phyloP scores from a whole-genome alignment of 2,113 vertebrate genomes.

The Percopsis transmontana region DNA sequence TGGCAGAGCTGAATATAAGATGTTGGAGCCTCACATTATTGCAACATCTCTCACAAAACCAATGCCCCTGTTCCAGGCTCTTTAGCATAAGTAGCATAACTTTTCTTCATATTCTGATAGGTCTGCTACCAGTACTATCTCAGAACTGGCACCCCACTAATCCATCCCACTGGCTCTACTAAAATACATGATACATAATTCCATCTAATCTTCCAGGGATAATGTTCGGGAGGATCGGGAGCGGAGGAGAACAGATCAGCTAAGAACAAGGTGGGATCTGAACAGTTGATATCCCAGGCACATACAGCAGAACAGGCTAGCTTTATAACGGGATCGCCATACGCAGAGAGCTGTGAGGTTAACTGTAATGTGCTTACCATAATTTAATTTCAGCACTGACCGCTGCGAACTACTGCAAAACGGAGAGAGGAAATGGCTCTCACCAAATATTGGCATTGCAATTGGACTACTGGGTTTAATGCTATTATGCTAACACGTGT shows the following conservation, averaged over 20 bases:
- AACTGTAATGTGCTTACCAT: slow-evolving; percentile 56
- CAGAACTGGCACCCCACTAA: slow-evolving; percentile 63
- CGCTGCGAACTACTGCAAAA: slow-evolving; percentile 50
- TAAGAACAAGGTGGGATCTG: slow-evolving; percentile 62
- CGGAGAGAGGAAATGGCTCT: slow-evolving; percentile 48
- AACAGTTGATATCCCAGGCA: slow-evolving; percentile 45
- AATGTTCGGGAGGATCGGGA: slow-evolving; percentile 68
- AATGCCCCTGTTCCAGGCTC: slow-evolving; percentile 44
- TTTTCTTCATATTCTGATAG: slow-evolving; percentile 52
- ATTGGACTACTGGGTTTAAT: slow-evolving; percentile 45
- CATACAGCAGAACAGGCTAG: slow-evolving; percentile 43
- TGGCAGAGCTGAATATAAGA: slow-evolving; percentile 49
- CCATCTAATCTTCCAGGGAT: slow-evolving; percentile 72
- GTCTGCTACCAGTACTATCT: slow-evolving; percentile 53
- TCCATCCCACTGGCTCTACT: slow-evolving; percentile 68
- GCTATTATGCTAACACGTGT: slow-evolving; percentile 43
- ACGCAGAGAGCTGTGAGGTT: slow-evolving; percentile 37
- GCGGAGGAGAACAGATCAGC: slow-evolving; percentile 67
- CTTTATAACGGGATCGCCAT: slow-evolving; percentile 40
- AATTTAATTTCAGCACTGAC: slow-evolving; percentile 63
- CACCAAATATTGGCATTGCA: slow-evolving; percentile 53
- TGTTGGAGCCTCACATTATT: slow-evolving; percentile 53
- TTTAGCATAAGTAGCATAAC: slow-evolving; percentile 50
- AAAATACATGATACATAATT: slow-evolving; percentile 72
- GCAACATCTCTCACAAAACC: slow-evolving; percentile 51